Percentiles rank a stretch among this genome's conserved stretches.
These are phyloP conservation scores for Temnothorax curvispinosus DNA, from an alignment of 1,140 invertebrate species.

Conservation along the genomic window DNA sequence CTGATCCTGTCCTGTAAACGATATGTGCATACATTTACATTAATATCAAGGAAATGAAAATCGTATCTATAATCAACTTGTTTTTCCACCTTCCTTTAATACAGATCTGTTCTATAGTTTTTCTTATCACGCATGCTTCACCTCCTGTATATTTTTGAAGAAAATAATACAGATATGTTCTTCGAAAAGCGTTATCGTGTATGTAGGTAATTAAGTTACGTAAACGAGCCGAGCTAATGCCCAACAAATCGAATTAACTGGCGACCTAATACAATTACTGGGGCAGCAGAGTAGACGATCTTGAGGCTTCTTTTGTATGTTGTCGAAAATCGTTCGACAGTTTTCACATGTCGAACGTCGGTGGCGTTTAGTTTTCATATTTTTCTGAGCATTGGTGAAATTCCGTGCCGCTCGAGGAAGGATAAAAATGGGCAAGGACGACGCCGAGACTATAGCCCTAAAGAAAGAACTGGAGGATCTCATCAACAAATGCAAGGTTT, in stretches of 20 bases:
- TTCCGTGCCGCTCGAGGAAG: background rate
- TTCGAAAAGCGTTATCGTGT: conserved; percentile 48
- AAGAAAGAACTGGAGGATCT: conserved; percentile 93
- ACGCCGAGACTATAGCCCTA: conserved; percentile 91
- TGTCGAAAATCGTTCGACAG: conserved; percentile 73
- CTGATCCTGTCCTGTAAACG: background rate
- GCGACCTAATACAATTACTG: conserved; percentile 84
- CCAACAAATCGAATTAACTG: conserved; percentile 82
- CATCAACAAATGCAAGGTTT: conserved; percentile 90
- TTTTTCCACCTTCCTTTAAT: background rate
- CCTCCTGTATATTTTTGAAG: background rate
- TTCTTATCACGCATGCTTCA: background rate
- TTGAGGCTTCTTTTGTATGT: conserved; percentile 80
- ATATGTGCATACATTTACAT: background rate
- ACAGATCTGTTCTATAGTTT: background rate
- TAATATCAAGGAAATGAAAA: background rate
- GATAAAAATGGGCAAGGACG: conserved; percentile 89
- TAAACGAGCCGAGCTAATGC: conserved; percentile 77
- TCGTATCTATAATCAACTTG: background rate
- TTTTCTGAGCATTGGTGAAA: background rate
- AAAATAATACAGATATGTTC: background rate
- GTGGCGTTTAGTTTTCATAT: conserved; percentile 63
- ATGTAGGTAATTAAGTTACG: conserved; percentile 82
- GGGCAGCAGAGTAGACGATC: conserved; percentile 79
- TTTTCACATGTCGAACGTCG: conserved; percentile 69